Evolutionary conservation across 92 coral and sea anemone genomes (phyloP).

Genomic region (Phenganax stokvisi): DNA sequence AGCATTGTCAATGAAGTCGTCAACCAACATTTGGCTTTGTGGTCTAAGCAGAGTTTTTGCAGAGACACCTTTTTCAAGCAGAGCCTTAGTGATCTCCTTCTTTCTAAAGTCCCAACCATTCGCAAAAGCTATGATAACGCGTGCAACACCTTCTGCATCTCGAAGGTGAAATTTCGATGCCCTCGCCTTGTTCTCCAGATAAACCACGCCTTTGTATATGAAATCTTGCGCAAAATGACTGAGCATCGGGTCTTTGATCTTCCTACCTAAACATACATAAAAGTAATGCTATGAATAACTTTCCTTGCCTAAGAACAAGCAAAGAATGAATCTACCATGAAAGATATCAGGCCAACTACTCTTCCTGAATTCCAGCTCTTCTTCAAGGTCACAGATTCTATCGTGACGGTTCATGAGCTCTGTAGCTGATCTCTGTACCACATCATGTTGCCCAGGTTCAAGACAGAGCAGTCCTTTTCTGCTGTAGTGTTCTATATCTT

Average conservation of each 20-base stretch:
- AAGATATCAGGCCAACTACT: conserved; percentile 87
- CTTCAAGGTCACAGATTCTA: conserved; percentile 68
- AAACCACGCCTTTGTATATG: conserved; percentile 91
- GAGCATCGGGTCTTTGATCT: conserved; percentile 73
- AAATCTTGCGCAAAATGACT: conserved; percentile 88
- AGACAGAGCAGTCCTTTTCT: conserved; percentile 79
- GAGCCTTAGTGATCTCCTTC: conserved; percentile 55
- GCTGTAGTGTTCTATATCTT: conserved; percentile 89
- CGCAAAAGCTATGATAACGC: conserved; percentile 83
- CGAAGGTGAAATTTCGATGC: conserved; percentile 89
- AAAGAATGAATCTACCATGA: conserved; percentile 46
- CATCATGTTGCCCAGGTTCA: conserved; percentile 84
- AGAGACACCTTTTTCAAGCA: conserved; percentile 60
- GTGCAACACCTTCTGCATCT: conserved; percentile 77
- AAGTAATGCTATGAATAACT: no score
- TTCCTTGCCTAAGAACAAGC: background rate
- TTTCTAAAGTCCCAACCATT: conserved; percentile 78
- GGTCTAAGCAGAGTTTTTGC: conserved; percentile 64
- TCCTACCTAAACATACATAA: no score
- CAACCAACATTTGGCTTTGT: conserved; percentile 79
- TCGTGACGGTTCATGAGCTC: conserved; percentile 89
- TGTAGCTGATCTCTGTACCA: conserved; percentile 88
- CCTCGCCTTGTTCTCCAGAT: conserved; percentile 81
- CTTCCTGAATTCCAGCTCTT: conserved; percentile 61
- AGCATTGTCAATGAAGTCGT: conserved; percentile 86